These are phyloP conservation scores for Muntiacus reevesi DNA, from an alignment of 2,113 vertebrate genomes.

Conservation along the genomic window DNA sequence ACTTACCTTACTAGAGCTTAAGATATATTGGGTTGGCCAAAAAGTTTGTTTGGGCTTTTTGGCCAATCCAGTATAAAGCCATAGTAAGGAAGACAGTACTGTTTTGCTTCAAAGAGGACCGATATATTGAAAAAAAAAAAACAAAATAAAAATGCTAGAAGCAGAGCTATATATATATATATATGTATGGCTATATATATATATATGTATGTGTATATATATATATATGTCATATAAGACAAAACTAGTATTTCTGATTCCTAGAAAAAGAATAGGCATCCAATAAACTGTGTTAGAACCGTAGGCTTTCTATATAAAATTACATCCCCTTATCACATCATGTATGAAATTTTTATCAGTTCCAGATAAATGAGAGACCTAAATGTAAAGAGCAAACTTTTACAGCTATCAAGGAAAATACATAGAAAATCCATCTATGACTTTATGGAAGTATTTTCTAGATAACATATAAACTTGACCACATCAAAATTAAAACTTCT, in stretches of 20 bases:
- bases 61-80: background rate
- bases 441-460: background rate
- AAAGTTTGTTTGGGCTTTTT: background rate
- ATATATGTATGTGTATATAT: no score
- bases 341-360: background rate
- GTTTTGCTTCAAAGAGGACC: background rate
- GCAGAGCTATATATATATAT: background rate
- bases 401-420: background rate
- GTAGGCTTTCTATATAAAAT: background rate
- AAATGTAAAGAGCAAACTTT: background rate
- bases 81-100: background rate
- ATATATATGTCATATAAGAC: background rate
- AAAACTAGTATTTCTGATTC: slow-evolving; percentile 12
- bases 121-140: background rate
- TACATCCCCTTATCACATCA: background rate
- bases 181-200: no score
- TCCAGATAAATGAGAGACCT: background rate
- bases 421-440: background rate
- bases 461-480: background rate
- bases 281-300: background rate
- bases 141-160: slow-evolving; percentile 28
- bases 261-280: background rate
- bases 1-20: background rate
- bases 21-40: background rate
- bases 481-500: background rate